These are phyloP conservation scores for Pocillopora grandis DNA, from an alignment of 92 coral and sea anemone genomes.

Conservation along the genomic window DNA sequence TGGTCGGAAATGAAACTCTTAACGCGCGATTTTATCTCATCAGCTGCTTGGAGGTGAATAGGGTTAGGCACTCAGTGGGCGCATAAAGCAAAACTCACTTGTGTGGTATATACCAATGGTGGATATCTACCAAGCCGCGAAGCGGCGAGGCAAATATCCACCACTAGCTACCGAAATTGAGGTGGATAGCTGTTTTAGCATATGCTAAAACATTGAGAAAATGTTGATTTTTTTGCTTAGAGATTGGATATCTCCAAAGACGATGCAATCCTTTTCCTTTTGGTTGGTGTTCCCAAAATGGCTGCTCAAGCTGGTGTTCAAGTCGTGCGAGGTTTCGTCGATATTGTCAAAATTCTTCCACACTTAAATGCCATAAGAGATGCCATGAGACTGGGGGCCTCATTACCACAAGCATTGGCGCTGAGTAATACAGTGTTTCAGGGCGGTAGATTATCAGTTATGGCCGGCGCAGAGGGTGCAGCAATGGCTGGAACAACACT, in stretches of 20 bases:
- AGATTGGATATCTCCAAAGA: neutral
- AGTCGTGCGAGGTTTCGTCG: neutral
- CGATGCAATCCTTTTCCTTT: neutral
- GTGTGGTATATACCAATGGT: too few species aligned
- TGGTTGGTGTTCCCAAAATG: slow-evolving; percentile 8
- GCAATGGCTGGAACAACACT: slow-evolving; percentile 3
- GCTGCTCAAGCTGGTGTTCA: slow-evolving; percentile 7
- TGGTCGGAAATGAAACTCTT: too few species aligned
- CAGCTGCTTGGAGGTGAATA: too few species aligned
- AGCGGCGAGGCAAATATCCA: too few species aligned
- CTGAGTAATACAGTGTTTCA: neutral
- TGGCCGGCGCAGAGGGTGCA: neutral
- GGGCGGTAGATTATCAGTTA: neutral
- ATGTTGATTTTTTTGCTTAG: neutral
- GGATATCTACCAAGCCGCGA: too few species aligned
- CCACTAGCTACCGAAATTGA: too few species aligned
- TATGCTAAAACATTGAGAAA: too few species aligned
- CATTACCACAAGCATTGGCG: neutral
- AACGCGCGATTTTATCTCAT: too few species aligned
- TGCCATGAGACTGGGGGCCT: slow-evolving; percentile 5
- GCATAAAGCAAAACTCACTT: too few species aligned
- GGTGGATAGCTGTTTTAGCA: too few species aligned
- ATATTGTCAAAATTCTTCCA: neutral
- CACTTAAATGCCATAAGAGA: slow-evolving; percentile 4
- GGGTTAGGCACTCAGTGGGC: too few species aligned